Evolutionary conservation across 2,888 invertebrate genomes (phyloP).

Genomic region (Himalopsyche kuldschensis): DNA sequence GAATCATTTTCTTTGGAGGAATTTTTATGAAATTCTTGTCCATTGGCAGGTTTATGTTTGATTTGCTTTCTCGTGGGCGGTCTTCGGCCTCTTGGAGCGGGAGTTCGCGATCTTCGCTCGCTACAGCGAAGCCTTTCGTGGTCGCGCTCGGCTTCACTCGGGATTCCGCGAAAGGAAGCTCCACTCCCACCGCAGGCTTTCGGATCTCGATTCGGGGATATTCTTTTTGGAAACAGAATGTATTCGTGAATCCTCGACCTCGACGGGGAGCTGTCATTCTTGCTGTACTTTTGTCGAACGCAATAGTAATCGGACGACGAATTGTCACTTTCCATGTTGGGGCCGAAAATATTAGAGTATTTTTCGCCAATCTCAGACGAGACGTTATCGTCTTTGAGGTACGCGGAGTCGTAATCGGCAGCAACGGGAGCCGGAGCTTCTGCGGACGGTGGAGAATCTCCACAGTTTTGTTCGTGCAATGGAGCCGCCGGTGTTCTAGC

Average conservation of each 20-base stretch:
- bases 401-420: constrained; percentile 20
- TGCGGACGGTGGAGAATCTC: constrained; percentile 16
- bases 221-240: constrained; percentile 41
- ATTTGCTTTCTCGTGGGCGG: not conserved
- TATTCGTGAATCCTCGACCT: constrained; percentile 44
- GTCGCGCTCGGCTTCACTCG: constrained; percentile 43
- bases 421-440: constrained; percentile 14
- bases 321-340: constrained; percentile 44
- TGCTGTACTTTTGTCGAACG: constrained; percentile 34
- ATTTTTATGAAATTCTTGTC: not conserved
- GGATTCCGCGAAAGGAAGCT: constrained; percentile 47
- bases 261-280: constrained; percentile 49
- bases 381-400: constrained; percentile 21
- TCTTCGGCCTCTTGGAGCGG: constrained; percentile 25
- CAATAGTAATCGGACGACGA: constrained; percentile 41
- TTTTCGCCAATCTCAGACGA: constrained; percentile 29
- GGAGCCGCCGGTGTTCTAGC: constrained; percentile 40
- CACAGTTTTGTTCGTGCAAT: constrained; percentile 45
- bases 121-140: constrained; percentile 30
- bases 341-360: constrained; percentile 30
- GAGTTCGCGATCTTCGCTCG: constrained; percentile 32
- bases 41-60: not conserved
- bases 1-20: constrained; percentile 42
- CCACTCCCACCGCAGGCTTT: constrained; percentile 41
- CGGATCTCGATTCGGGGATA: constrained; percentile 46